phyloP scores from a whole-genome alignment of 2,113 vertebrate species.

The Nanorana parkeri region DNA sequence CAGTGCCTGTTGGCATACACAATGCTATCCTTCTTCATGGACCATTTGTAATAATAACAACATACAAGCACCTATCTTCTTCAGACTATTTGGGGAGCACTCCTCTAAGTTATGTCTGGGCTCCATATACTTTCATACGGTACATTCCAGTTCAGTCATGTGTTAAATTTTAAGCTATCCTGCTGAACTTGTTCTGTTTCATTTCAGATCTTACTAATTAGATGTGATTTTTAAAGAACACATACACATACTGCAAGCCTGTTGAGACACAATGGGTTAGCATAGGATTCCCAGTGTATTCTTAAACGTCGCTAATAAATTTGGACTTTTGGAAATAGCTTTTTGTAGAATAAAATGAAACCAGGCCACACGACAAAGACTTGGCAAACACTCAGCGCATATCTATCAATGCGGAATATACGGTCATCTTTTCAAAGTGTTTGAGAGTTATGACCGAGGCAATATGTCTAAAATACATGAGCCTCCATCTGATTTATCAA shows the following conservation, averaged over 20 bases:
- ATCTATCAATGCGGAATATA: conserved; percentile 24
- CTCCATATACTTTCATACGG: too few relatives aligned
- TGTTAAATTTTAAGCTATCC: conserved; percentile 23
- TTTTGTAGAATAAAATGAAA: conserved; percentile 11
- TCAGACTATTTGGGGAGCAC: too few relatives aligned
- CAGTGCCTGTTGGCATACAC: too few relatives aligned
- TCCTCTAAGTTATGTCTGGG: too few relatives aligned
- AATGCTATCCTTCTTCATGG: too few relatives aligned
- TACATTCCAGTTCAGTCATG: conserved; percentile 38
- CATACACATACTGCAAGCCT: background rate
- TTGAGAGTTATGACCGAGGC: conserved; percentile 33
- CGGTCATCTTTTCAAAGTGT: conserved; percentile 1
- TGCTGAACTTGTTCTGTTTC: conserved; percentile 25
- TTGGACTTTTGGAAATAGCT: background rate
- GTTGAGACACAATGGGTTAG: conserved; percentile 27
- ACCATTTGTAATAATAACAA: too few relatives aligned
- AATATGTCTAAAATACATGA: conserved; percentile 31
- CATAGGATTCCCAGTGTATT: conserved; percentile 11
- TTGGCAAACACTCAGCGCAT: background rate
- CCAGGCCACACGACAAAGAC: conserved; percentile 14
- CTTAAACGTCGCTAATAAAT: conserved; percentile 9
- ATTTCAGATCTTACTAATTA: conserved; percentile 24
- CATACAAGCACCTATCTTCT: too few relatives aligned
- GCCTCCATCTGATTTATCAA: conserved; percentile 44
- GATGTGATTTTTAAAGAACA: conserved; percentile 23